Evolutionary conservation across 2,888 invertebrate genomes (phyloP), one percentile per base, ranked within the genome.

Genomic region (Chloromyia formosa): DNA sequence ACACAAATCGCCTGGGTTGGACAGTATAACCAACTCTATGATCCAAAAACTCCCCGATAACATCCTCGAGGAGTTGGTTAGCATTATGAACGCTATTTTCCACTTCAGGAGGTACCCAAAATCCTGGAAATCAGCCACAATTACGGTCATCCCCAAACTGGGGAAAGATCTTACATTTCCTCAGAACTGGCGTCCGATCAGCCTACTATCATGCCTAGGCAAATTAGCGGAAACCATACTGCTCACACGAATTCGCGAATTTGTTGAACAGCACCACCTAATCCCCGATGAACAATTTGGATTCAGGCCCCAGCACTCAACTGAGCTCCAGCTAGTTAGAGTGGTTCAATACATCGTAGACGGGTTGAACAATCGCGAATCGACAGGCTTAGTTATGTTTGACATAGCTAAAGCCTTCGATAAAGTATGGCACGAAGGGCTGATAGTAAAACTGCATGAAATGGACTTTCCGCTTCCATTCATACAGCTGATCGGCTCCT

Each of bases 181-280:
- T n/a, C 27, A 62, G 23, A 35, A 27, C 16, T 40, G 40, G 35
- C 23, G 62, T 12, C 62, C 62, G 12, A 62, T 62, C 62, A 62
- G 62, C 35, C 40, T 62, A 1, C 62, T 62, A 1, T 23, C 62
- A n/a, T 22, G 9, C 9, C 2, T 62, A 10, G 27, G 23, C 35
- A 62, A 62, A 62, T n/a, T 62, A 9, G 16, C 40, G 9, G 62
- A 62, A 14, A 22, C 3, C 1, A 14, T 62, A 4, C 12, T 62
- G 2, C 40, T 5, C n/a, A 4, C 27, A 7, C 5, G 40, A 35
- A 1, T 62, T 7, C 3, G 4, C 1, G 35, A 27, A 1, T 1
- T 9, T 4, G 14, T 27, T 2, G 9, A 22, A 2, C 27, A 62
- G 1, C 5, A 27, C 3, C 23, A 22, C 14, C 5, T 62, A n/a